Evolutionary conservation across 1,140 invertebrate species (phyloP).

Genomic region (Lepidurus couesii): DNA sequence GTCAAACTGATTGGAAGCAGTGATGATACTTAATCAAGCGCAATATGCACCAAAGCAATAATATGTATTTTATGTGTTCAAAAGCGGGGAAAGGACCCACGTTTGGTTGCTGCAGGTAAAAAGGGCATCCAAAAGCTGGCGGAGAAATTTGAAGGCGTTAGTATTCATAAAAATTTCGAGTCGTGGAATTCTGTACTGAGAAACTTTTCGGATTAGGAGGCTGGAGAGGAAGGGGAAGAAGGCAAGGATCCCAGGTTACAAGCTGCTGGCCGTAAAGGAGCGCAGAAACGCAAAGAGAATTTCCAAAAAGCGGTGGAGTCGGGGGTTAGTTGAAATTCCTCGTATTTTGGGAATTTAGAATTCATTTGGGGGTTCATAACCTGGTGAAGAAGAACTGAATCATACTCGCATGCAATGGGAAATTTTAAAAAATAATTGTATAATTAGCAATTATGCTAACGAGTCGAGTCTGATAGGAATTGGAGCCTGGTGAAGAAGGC

Average conservation of each 20-base stretch:
- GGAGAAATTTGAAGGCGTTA: conserved; percentile 29
- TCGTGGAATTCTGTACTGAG: background rate
- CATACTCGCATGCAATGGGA: background rate
- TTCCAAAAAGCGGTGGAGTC: conserved; percentile 25
- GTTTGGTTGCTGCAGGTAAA: conserved; percentile 26
- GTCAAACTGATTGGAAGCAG: background rate
- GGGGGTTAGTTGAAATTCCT: conserved; percentile 24
- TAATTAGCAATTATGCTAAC: background rate
- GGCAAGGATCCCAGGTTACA: conserved; percentile 27
- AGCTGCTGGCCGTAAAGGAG: conserved; percentile 28
- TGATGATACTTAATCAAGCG: too few species aligned
- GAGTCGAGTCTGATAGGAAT: conserved; percentile 13
- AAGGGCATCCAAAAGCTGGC: conserved; percentile 28
- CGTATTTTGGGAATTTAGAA: background rate
- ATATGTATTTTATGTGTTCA: background rate
- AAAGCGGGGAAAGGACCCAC: conserved; percentile 24
- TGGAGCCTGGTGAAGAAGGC: conserved; percentile 27
- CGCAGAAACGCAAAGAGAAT: conserved; percentile 24
- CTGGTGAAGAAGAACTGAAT: background rate
- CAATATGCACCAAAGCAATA: background rate
- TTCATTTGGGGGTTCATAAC: background rate
- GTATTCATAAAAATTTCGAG: background rate
- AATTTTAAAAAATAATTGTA: background rate
- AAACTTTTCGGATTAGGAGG: background rate
- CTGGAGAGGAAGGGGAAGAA: conserved; percentile 6